Conservation (phyloP, 2,797 vertebrate species). For the Cossypha niveicapilla region DNA sequence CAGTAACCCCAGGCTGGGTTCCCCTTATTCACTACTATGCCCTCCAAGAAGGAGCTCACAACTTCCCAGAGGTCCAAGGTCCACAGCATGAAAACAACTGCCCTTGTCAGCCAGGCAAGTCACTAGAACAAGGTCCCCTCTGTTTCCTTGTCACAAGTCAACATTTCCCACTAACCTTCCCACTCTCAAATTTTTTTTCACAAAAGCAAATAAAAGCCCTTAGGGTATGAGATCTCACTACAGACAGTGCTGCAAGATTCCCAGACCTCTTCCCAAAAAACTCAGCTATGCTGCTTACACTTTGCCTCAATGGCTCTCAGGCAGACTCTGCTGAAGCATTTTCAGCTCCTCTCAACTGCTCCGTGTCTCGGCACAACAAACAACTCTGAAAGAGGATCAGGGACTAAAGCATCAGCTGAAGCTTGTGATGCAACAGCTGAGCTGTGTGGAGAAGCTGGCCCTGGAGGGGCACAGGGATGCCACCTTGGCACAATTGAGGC, state of each 20-base stretch:
- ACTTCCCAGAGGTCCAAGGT: neutral
- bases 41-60: neutral
- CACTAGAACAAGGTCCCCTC: neutral
- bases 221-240: neutral
- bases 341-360: neutral
- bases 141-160: neutral
- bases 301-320: neutral
- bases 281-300: neutral
- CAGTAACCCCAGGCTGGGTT: neutral
- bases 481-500: neutral
- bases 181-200: neutral
- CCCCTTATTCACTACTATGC: neutral
- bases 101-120: neutral
- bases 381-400: conserved; percentile 24
- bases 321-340: accelerated
- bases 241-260: neutral
- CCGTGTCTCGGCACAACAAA: neutral
- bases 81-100: neutral
- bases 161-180: neutral
- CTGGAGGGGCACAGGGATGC: neutral
- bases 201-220: neutral
- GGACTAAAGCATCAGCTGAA: neutral
- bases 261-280: neutral
- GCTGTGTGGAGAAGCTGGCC: neutral
- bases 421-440: conserved; percentile 5